Evolutionary conservation across 2,797 vertebrate species (phyloP), one percentile per base, ranked within the genome.

Genomic region (Sebastes taczanowskii): DNA sequence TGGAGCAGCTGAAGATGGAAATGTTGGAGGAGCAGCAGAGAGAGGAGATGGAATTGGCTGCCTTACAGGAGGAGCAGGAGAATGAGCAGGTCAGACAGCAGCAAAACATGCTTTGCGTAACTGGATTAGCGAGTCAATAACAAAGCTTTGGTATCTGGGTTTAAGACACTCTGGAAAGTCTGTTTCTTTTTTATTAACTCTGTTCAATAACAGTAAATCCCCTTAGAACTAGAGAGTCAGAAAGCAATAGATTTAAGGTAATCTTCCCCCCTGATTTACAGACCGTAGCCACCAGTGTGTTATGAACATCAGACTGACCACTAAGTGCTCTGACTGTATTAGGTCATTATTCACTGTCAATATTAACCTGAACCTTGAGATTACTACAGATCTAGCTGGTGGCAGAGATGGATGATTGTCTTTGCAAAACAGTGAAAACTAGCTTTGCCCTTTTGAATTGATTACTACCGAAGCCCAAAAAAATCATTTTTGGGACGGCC

Each of bases 1-100:
- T 99, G 88, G 98, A 99, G 95, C 97, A 99, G 94, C 95, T 99
- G 93, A 98, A 98, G 94, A 96, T 98, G 95, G 97, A 98, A 93
- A 96, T 98, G 97, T 78, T 99, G 94, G 97, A 98, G 93, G 98
- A 99, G 86, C 97, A 98, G 90, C 96, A 95, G 92, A 95, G 94
- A 77, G 95, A 97, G 86, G 97, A 99, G 95, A 96, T 95, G 3
- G 95, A 95, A 88, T 94, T 96, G 92, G 95, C 95, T 16, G 95
- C 96, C 83, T 94, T 96, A 84, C 91, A 95, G 83, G 94, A 95
- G 68, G 95, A 97, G 90, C 96, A 98, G 96, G 97, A 98, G 93
- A 86, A 91, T 38, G 84, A 88, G 25, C 90, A 90, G 89, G 92
- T 94, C 71, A 78, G 88, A 83, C 71, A 42, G 30, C 66, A 77